A percentile compares a stretch with the other conserved stretches of the same genome.
Conservation (phyloP, 1,140 invertebrate genomes). For the Monochamus saltuarius region DNA sequence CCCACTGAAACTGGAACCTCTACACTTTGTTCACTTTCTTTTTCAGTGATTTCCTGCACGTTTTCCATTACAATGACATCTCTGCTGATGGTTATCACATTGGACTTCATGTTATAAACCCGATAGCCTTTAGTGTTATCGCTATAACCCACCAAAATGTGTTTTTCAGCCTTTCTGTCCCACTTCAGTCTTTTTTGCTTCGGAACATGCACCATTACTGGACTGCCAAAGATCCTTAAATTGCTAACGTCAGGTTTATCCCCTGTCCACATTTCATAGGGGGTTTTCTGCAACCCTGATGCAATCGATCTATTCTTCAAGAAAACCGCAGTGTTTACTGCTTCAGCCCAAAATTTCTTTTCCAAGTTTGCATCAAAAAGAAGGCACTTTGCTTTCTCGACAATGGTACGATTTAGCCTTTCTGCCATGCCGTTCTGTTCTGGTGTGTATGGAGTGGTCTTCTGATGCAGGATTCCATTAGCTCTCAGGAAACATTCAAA, state of each 20-base stretch:
- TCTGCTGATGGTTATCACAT: neutral
- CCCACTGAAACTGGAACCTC: no score
- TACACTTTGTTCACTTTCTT: no score
- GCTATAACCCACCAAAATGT: conserved; percentile 7
- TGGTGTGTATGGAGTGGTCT: conserved; percentile 48
- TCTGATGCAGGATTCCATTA: conserved; percentile 34
- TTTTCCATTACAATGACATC: no score
- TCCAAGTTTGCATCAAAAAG: conserved; percentile 25
- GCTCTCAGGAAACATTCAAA: conserved; percentile 37
- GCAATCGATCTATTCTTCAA: conserved; percentile 19
- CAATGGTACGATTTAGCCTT: conserved; percentile 47
- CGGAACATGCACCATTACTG: conserved; percentile 38
- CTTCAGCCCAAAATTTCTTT: conserved; percentile 18
- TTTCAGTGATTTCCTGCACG: no score
- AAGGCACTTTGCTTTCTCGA: conserved; percentile 32
- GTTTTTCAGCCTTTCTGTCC: conserved; percentile 20
- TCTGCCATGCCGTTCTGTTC: conserved; percentile 54
- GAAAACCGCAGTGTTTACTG: conserved; percentile 32
- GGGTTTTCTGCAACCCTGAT: conserved; percentile 24
- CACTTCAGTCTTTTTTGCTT: conserved; percentile 34
- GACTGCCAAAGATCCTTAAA: conserved; percentile 40
- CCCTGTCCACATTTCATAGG: conserved; percentile 32
- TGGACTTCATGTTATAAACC: neutral
- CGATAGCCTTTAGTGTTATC: neutral
- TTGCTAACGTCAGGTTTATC: conserved; percentile 38